Evolutionary conservation across 2,113 vertebrate genomes (phyloP).

Genomic region (Channa argus): DNA sequence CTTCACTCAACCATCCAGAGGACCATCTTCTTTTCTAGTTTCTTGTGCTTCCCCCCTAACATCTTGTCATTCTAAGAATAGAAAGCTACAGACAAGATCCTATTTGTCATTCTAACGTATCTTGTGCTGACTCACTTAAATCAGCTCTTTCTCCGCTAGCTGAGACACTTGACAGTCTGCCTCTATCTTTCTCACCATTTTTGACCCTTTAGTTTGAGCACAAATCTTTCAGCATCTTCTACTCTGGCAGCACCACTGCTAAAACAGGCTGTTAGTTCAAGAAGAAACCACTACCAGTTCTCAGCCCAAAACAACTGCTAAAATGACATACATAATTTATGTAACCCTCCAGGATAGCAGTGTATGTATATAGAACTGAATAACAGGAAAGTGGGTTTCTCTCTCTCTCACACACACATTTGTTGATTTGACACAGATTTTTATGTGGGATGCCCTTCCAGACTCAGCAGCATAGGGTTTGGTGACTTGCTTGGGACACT

Average conservation of each 20-base stretch:
- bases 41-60: slow-evolving; percentile 4
- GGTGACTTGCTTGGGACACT: too few species aligned
- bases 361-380: background rate
- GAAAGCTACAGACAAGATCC: background rate
- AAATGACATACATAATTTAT: background rate
- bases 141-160: slow-evolving; percentile 27
- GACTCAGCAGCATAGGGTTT: too few species aligned
- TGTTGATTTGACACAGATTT: too few species aligned
- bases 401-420: too few species aligned
- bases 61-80: slow-evolving; percentile 1
- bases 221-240: slow-evolving; percentile 27
- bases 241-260: background rate
- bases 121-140: slow-evolving; percentile 33
- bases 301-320: background rate
- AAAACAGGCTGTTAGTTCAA: slow-evolving; percentile 1
- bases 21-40: background rate
- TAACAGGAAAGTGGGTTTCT: background rate
- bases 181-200: slow-evolving; percentile 12
- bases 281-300: background rate
- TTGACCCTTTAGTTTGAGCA: slow-evolving; percentile 12
- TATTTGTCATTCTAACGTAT: slow-evolving; percentile 38
- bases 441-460: too few species aligned
- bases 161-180: slow-evolving; percentile 26
- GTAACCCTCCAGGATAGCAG: background rate
- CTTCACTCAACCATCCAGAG: background rate